Evolutionary conservation across 2,797 vertebrate species (phyloP).

Genomic region (Typhlichthys eigenmanni): DNA sequence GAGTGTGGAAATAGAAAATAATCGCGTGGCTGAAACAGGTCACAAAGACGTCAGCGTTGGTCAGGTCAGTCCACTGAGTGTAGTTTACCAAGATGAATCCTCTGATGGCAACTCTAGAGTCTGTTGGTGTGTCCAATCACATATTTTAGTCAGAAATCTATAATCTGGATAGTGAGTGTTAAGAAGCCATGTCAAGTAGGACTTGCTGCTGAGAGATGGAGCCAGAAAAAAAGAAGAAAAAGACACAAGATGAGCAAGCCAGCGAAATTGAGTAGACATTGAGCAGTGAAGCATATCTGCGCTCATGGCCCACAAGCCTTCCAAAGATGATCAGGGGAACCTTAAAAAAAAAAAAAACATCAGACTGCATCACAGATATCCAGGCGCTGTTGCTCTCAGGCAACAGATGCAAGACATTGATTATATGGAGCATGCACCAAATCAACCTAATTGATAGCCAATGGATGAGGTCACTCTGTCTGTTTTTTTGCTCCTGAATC

Average conservation of each 20-base stretch:
- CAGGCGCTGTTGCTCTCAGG: constrained; percentile 35
- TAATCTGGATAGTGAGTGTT: constrained; percentile 30
- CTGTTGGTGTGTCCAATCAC: constrained; percentile 10
- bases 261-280: constrained; percentile 71
- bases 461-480: constrained; percentile 49
- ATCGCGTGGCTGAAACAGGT: constrained; percentile 35
- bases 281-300: constrained; percentile 60
- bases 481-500: constrained; percentile 27
- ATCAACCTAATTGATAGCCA: constrained; percentile 59
- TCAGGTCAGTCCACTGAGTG: constrained; percentile 28
- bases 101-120: constrained; percentile 47
- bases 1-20: constrained; percentile 13
- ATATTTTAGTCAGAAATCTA: constrained; percentile 25
- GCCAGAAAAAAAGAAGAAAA: constrained; percentile 63
- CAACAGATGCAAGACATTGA: constrained; percentile 48
- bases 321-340: constrained; percentile 38
- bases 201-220: constrained; percentile 59
- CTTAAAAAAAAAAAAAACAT: constrained; percentile 46
- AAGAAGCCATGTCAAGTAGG: constrained; percentile 49
- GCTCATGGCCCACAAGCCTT: constrained; percentile 42
- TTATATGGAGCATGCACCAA: constrained; percentile 39
- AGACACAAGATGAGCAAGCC: constrained; percentile 67
- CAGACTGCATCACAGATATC: constrained; percentile 26
- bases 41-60: constrained; percentile 30
- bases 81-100: constrained; percentile 22